These are phyloP conservation scores for Drosophila peninsularis DNA, from an alignment of 2,888 invertebrate species.

Conservation along the genomic window DNA sequence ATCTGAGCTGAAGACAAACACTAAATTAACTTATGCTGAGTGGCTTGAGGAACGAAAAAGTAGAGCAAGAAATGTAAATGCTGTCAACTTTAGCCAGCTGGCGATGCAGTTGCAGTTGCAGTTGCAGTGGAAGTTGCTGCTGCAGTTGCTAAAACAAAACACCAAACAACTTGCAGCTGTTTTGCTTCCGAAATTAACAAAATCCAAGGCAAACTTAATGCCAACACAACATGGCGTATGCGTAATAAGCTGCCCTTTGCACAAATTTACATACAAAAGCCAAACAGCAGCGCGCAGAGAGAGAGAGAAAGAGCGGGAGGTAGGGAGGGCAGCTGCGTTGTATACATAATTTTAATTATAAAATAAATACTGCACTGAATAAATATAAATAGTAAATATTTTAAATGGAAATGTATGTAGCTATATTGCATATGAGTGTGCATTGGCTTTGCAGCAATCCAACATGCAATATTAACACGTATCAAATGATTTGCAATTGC, in stretches of 20 bases:
- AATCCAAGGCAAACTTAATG: conserved; percentile 39
- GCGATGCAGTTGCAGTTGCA: conserved; percentile 7
- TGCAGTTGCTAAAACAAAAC: conserved; percentile 13
- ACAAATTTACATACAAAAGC: conserved; percentile 48
- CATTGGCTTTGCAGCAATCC: neutral
- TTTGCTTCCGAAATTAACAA: conserved; percentile 66
- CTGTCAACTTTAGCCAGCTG: conserved; percentile 60
- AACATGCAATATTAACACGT: conserved; percentile 38
- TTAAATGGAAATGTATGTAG: conserved; percentile 2
- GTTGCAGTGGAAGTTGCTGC: conserved; percentile 27
- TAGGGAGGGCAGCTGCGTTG: neutral
- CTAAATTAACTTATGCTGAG: conserved; percentile 77
- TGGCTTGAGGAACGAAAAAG: conserved; percentile 36
- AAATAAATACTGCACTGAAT: conserved; percentile 48
- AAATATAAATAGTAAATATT: conserved; percentile 49
- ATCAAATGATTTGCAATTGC: conserved; percentile 19
- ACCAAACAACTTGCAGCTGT: conserved; percentile 33
- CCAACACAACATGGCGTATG: conserved; percentile 60
- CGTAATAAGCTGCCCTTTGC: conserved; percentile 45
- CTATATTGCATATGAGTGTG: neutral
- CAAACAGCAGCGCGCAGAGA: neutral
- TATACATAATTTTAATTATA: conserved; percentile 39
- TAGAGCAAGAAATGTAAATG: conserved; percentile 57
- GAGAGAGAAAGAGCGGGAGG: neutral
- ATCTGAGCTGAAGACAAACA: conserved; percentile 66